A percentile compares a stretch with the other conserved stretches of the same genome.
Conservation (phyloP, 2,113 vertebrate genomes). For the Mustelus asterias region DNA sequence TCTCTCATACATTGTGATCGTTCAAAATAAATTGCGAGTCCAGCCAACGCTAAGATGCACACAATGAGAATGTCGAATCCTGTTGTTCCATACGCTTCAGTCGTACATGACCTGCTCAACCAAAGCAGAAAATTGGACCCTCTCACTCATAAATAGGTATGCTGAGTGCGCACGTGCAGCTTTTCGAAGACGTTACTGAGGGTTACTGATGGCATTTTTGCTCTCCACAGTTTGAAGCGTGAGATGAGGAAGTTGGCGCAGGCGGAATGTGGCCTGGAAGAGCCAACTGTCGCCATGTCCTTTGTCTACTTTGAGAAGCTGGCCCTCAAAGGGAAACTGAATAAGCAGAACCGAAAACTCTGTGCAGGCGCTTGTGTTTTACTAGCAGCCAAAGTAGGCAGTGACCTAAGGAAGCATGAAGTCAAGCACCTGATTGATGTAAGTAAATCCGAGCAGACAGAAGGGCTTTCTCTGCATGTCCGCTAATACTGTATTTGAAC, state of each 20-base stretch:
- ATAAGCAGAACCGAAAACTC: constrained; percentile 98
- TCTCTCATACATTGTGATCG: not conserved
- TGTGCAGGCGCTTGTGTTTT: constrained; percentile 92
- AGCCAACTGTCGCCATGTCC: constrained; percentile 92
- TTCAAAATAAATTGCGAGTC: not conserved
- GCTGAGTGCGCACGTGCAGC: not conserved
- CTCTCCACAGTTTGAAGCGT: constrained; percentile 74
- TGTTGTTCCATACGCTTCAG: not conserved
- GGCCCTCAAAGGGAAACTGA: constrained; percentile 89
- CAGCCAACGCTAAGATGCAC: not conserved
- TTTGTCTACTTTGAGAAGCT: constrained; percentile 99
- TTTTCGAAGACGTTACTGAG: not conserved
- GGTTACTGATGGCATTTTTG: constrained; percentile 10
- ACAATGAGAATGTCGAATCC: not conserved
- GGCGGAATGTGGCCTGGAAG: constrained; percentile 89
- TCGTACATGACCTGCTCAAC: not conserved
- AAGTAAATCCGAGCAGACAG: constrained; percentile 49
- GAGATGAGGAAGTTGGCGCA: constrained; percentile 92
- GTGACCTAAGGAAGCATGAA: constrained; percentile 93
- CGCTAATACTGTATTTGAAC: not conserved
- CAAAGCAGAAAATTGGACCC: not conserved
- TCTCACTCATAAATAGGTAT: not conserved
- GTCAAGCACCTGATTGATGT: constrained; percentile 96
- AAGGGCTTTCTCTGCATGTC: not conserved
- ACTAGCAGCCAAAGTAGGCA: constrained; percentile 90